Base-by-base conservation (phyloP, 2,888 invertebrate species). In the Cancer borealis region DNA sequence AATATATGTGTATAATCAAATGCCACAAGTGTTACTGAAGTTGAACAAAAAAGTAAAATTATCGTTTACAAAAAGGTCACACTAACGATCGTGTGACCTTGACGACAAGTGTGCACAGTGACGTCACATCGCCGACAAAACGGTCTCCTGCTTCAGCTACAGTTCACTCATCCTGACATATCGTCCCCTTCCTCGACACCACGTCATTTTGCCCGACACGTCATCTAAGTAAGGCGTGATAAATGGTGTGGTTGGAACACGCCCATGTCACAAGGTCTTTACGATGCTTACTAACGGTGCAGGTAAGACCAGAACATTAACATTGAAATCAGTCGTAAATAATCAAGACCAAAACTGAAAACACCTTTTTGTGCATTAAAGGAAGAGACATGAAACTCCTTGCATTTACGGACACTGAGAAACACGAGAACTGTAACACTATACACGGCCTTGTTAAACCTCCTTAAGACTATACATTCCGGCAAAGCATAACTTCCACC, bases 111-210 rank as follows among this genome's bases (percentile, higher is more conserved):
- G 73, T 73, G 73, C 26, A 73, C 4, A n/a, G n/a, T 73, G 73
- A 73, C 73, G 73, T 73, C 73, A 73, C 73, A 21, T 60, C 73
- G 73, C 73, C 73, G 73, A 73, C 73, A 73, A 73, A 73, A 73
- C 73, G 73, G 73, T 73, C 73, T 26, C 66, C 73, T 10, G 73
- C 26, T 26, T 26, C 73, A 73, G n/a, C 73, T 73, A 26, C 73
- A 73, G 73, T 26, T 73, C 73, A 73, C 73, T 73, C 73, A n/a
- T 73, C 73, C 73, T 26, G 73, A 73, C 73, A 73, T 26, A 73
- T 73, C 26, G 73, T 73, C 73, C n/a, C 73, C 73, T 73, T 26
- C 73, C 73, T 26, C 73, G 73, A 73, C 73, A 73, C 26, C n/a
- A 26, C 73, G 26, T 73, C 73, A 73, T n/a, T 73, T 73, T n/a